These are phyloP conservation scores for Lingula anatina DNA, from an alignment of 2,888 invertebrate genomes.

Conservation along the genomic window DNA sequence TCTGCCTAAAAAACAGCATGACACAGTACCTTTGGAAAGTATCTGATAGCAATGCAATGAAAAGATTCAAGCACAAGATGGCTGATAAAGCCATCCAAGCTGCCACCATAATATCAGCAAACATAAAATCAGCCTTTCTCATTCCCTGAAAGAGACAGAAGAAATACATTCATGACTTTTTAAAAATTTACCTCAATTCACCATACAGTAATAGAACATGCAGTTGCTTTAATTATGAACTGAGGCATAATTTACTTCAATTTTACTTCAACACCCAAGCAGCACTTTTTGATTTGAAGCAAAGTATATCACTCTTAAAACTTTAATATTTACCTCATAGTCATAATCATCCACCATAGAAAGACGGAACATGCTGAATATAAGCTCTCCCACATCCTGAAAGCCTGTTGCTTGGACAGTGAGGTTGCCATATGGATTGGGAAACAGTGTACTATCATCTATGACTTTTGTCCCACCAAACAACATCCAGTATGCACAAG, in stretches of 20 bases:
- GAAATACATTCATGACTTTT: background rate
- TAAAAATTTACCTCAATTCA: background rate
- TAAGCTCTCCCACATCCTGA: conserved; percentile 18
- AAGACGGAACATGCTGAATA: conserved; percentile 42
- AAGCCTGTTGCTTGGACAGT: conserved; percentile 20
- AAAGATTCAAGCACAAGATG: conserved; percentile 46
- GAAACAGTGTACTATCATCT: conserved; percentile 8
- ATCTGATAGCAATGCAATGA: conserved; percentile 49
- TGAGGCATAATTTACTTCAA: too few species aligned
- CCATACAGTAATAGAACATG: background rate
- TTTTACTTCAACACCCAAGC: too few species aligned
- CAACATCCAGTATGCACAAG: conserved; percentile 49
- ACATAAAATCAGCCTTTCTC: conserved; percentile 33
- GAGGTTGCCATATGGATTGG: too few species aligned
- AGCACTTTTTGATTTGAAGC: too few species aligned
- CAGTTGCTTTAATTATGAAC: background rate
- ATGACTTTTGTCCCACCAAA: conserved; percentile 37
- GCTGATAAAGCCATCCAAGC: conserved; percentile 46
- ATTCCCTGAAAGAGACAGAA: conserved; percentile 22
- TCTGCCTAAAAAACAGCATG: too few species aligned
- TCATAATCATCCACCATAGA: conserved; percentile 52
- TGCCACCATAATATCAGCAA: conserved; percentile 42
- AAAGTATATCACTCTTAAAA: too few species aligned
- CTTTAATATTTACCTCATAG: conserved; percentile 39
- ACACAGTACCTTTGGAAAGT: conserved; percentile 51